These are phyloP conservation scores for Liolophura sinensis DNA, from an alignment of 1,140 invertebrate species.

Conservation along the genomic window DNA sequence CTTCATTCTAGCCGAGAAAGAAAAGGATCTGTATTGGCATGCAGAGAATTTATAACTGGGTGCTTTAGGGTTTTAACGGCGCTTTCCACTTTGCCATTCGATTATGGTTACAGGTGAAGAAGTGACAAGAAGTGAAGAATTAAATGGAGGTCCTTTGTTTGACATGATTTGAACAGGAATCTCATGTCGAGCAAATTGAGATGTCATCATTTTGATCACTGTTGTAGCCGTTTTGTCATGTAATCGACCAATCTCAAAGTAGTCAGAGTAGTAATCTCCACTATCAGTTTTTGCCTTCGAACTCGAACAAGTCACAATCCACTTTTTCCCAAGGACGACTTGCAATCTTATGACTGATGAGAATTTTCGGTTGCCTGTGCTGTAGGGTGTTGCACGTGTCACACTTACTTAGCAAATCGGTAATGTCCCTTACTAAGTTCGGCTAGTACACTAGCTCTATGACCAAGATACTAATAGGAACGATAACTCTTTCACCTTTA, in stretches of 20 bases:
- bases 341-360: slow-evolving; percentile 15
- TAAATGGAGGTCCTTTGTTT: slow-evolving; percentile 28
- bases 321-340: slow-evolving; percentile 18
- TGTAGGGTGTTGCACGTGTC: too few species aligned
- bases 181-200: slow-evolving; percentile 26
- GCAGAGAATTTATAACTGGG: slow-evolving; percentile 23
- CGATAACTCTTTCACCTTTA: slow-evolving; percentile 4
- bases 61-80: too few species aligned
- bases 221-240: slow-evolving; percentile 15
- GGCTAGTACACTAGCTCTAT: slow-evolving; percentile 58
- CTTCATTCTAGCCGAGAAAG: slow-evolving; percentile 24
- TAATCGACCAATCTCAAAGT: slow-evolving; percentile 23
- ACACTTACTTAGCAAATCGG: too few species aligned
- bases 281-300: slow-evolving; percentile 17
- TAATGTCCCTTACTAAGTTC: too few species aligned
- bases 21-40: slow-evolving; percentile 21
- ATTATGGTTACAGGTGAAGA: slow-evolving; percentile 15
- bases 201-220: slow-evolving; percentile 28
- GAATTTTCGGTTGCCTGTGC: slow-evolving; percentile 16
- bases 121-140: slow-evolving; percentile 17
- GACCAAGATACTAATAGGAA: slow-evolving; percentile 26
- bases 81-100: slow-evolving; percentile 7
- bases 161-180: slow-evolving; percentile 17
- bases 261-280: slow-evolving; percentile 28
- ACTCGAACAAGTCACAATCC: slow-evolving; percentile 20